Conservation (phyloP, 53 echinoderm and acorn worm genomes). For the Zoroaster sp. region DNA sequence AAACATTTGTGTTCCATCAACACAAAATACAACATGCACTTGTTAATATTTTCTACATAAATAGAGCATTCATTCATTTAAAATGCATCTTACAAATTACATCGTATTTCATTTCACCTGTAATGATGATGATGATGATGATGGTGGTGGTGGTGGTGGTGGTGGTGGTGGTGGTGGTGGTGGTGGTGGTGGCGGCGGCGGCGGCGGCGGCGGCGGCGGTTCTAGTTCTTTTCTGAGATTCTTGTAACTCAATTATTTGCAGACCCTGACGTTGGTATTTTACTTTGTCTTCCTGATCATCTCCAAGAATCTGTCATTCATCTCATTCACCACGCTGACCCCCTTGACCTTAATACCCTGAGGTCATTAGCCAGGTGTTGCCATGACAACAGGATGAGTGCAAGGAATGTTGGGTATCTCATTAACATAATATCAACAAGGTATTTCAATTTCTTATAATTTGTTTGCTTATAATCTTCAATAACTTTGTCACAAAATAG, state of each 20-base stretch:
- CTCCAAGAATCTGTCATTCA: conserved; percentile 69
- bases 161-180: too few species aligned
- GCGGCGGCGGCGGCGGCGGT: too few species aligned
- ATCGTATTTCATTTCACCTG: too few species aligned
- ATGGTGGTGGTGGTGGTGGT: too few species aligned
- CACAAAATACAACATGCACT: background rate
- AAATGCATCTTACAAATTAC: too few species aligned
- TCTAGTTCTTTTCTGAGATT: background rate
- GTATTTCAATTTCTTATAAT: conserved; percentile 45
- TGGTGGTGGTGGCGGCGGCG: too few species aligned
- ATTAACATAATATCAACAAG: conserved; percentile 58
- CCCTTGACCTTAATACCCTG: conserved; percentile 32
- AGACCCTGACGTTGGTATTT: conserved; percentile 56
- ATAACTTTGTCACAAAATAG: too few species aligned
- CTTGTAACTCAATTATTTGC: background rate
- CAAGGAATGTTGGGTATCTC: conserved; percentile 42
- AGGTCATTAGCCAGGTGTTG: conserved; percentile 64
- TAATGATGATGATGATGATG: too few species aligned
- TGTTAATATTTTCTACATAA: too few species aligned
- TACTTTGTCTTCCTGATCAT: conserved; percentile 20
- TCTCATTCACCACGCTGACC: conserved; percentile 68
- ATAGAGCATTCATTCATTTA: too few species aligned
- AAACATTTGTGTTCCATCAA: background rate
- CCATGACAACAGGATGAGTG: conserved; percentile 45
- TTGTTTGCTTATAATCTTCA: too few species aligned